These are phyloP conservation scores for Thymelicus lineola DNA, from an alignment of 2,888 invertebrate genomes.

Conservation along the genomic window DNA sequence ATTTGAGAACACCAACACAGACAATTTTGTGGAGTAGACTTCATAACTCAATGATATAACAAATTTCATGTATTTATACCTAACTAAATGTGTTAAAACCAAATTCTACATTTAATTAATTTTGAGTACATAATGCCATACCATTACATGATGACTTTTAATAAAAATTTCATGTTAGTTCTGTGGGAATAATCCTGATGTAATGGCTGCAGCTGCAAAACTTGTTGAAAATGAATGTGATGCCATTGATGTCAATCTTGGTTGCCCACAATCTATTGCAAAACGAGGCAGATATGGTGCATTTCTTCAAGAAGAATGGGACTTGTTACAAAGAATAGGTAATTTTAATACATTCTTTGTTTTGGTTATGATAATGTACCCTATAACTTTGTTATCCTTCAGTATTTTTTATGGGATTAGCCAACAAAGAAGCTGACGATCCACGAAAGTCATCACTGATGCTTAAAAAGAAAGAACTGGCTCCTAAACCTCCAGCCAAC, in stretches of 20 bases:
- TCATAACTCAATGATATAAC: too few species aligned
- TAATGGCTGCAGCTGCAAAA: constrained; percentile 93
- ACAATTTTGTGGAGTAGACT: too few species aligned
- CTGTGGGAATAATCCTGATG: constrained; percentile 97
- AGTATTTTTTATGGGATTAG: too few species aligned
- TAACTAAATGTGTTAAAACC: too few species aligned
- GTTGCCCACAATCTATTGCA: constrained; percentile 99
- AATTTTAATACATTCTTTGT: constrained; percentile 43
- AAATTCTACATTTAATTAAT: too few species aligned
- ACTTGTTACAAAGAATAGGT: constrained; percentile 93
- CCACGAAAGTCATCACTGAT: too few species aligned
- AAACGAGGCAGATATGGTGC: constrained; percentile 98
- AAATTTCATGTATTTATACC: too few species aligned
- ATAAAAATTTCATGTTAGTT: constrained; percentile 87
- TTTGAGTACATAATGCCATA: too few species aligned
- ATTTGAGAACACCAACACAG: too few species aligned
- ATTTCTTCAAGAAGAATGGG: constrained; percentile 98
- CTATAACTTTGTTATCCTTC: background rate
- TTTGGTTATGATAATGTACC: background rate
- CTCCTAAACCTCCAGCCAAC: too few species aligned
- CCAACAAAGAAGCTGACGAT: too few species aligned
- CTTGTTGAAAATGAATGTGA: constrained; percentile 95
- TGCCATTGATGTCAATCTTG: constrained; percentile 98
- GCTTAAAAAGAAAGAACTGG: too few species aligned
- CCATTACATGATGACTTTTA: background rate